These are phyloP conservation scores for Caenorhabditis zanzibari DNA, from an alignment of 2,888 invertebrate genomes.

Conservation along the genomic window DNA sequence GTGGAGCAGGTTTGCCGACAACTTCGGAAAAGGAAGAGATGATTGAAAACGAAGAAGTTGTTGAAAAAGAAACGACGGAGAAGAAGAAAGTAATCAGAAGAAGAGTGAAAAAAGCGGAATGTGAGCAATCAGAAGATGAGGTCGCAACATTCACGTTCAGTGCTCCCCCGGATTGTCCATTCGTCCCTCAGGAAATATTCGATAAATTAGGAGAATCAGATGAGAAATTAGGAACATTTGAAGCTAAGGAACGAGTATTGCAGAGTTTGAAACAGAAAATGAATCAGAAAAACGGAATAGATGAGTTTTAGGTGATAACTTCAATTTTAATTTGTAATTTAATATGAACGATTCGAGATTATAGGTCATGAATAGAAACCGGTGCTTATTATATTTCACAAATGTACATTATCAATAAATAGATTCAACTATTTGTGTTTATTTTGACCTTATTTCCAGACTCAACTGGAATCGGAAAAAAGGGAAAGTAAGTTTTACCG, in stretches of 20 bases:
- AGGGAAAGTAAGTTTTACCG: slow-evolving; percentile 9
- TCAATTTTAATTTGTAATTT: background rate
- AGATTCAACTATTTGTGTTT: background rate
- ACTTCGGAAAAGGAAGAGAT: slow-evolving; percentile 18
- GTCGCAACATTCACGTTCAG: slow-evolving; percentile 29
- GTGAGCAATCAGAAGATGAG: slow-evolving; percentile 40
- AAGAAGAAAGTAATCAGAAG: slow-evolving; percentile 41
- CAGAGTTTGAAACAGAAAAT: slow-evolving; percentile 72
- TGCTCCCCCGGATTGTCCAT: slow-evolving; percentile 62
- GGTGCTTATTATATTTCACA: background rate
- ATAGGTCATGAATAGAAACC: slow-evolving; percentile 41
- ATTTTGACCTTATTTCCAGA: background rate
- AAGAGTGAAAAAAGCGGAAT: slow-evolving; percentile 35
- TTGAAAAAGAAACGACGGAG: slow-evolving; percentile 26
- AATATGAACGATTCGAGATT: slow-evolving; percentile 24
- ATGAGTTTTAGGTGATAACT: background rate
- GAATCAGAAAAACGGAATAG: slow-evolving; percentile 45
- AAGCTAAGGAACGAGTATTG: slow-evolving; percentile 72
- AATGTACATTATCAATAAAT: slow-evolving; percentile 18
- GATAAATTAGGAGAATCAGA: slow-evolving; percentile 46
- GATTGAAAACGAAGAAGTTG: slow-evolving; percentile 26
- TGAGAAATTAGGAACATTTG: slow-evolving; percentile 68
- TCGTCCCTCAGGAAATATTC: slow-evolving; percentile 64
- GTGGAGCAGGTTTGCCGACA: slow-evolving; percentile 46
- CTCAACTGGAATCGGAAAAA: no score